These are phyloP conservation scores for Erinaceus europaeus DNA, from an alignment of 2,113 vertebrate species.

Conservation along the genomic window DNA sequence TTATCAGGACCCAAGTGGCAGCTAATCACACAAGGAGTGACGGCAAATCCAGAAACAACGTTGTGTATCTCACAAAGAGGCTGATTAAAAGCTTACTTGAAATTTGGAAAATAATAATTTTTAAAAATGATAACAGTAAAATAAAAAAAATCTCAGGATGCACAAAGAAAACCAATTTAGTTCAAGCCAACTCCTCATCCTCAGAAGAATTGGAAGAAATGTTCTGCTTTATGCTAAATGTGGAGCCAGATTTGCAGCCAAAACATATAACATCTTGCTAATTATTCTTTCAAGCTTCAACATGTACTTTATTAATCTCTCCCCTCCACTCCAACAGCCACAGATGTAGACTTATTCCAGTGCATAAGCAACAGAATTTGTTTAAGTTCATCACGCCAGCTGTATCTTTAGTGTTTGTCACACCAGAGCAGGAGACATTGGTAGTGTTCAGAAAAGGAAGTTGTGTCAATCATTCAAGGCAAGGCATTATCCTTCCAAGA, in stretches of 20 bases:
- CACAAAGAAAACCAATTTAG: conserved; percentile 66
- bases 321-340: conserved; percentile 48
- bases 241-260: conserved; percentile 49
- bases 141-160: conserved; percentile 30
- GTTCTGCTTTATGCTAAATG: conserved; percentile 59
- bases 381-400: conserved; percentile 42
- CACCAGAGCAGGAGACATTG: neutral
- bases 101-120: conserved; percentile 73
- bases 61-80: conserved; percentile 73
- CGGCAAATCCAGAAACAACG: conserved; percentile 75
- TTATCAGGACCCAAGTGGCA: conserved; percentile 64
- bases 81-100: conserved; percentile 73
- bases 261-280: conserved; percentile 41
- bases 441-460: conserved; percentile 42
- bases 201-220: conserved; percentile 64
- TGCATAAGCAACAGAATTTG: neutral
- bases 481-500: conserved; percentile 4
- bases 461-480: neutral
- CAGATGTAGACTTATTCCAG: conserved; percentile 49
- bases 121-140: conserved; percentile 61
- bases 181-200: conserved; percentile 58
- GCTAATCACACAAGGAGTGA: conserved; percentile 59
- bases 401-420: neutral
- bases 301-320: conserved; percentile 64
- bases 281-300: conserved; percentile 69